Base-by-base conservation (phyloP, 2,113 vertebrate species). In the Rissa tridactyla region DNA sequence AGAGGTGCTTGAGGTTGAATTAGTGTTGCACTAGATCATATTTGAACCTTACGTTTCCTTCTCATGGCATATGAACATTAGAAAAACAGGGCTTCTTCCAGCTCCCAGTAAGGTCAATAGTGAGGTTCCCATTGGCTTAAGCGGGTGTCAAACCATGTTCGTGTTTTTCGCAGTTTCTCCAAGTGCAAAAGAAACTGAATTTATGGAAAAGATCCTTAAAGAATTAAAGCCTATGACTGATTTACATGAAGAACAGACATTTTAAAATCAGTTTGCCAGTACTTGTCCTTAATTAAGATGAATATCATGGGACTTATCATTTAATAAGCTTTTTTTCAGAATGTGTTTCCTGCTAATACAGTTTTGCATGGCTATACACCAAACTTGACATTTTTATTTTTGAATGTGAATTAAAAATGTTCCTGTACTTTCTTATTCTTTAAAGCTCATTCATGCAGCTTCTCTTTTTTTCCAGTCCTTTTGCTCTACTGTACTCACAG, bases 211-310 rank as follows among this genome's bases (percentile, higher is more conserved):
- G 14, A 7, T 38, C 76, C 34, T 58, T 70, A 77, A 71, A 66
- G 27, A 88, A 62, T 26, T 57, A 62, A 79, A 73, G 18, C 25
- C 40, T 47, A 3, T 70, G 40, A 47, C 32, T 58, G 10, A 68
- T 65, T 47, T 70, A 61, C 17, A 44, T 26, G 27, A 84, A 75
- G 46, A 55, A 23, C 21, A 89, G 93, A 27, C 23, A 30, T 76
- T 90, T 89, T 68, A 29, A 58, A 71, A 79, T 78, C 34, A n/a
- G 15, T 81, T 88, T 52, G 14, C 40, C 20, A 16, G 26, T 32
- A 83, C 9, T 73, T 72, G 30, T 93, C 96, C 96, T 92, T 49
- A 94, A 95, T 66, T 90, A 96, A 96, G 97, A 97, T 97, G 90
- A 82, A 73, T 95, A 96, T 97, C 95, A 88, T 2, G 1, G 82